Evolutionary conservation across 2,113 vertebrate species (phyloP).

Genomic region (Ochotona curzoniae): DNA sequence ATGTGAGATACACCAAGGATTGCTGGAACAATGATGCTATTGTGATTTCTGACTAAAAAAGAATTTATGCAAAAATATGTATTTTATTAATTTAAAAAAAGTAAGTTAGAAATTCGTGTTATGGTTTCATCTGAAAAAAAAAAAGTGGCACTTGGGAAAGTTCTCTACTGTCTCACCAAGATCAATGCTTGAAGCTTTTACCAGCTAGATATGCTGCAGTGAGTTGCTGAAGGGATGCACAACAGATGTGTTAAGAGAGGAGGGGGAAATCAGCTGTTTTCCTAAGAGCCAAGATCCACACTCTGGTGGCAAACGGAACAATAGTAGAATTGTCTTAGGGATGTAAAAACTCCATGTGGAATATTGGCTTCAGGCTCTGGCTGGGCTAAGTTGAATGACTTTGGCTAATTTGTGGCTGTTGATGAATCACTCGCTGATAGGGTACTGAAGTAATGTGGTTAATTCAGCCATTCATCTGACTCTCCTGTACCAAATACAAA

Average conservation of each 20-base stretch:
- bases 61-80: neutral
- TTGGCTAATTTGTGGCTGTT: constrained; percentile 17
- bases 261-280: neutral
- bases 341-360: neutral
- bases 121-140: constrained; percentile 1
- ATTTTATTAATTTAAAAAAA: constrained; percentile 48
- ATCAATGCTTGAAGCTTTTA: neutral
- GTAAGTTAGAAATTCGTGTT: neutral
- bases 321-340: constrained; percentile 21
- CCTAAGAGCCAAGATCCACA: neutral
- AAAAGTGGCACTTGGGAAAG: neutral
- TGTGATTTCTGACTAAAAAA: constrained; percentile 45
- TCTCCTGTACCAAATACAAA: neutral
- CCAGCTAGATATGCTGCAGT: neutral
- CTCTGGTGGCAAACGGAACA: neutral
- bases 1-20: constrained; percentile 35
- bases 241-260: neutral
- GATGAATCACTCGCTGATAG: neutral
- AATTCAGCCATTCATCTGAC: constrained; percentile 18
- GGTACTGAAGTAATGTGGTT: constrained; percentile 2
- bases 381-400: constrained; percentile 17
- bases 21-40: constrained; percentile 30
- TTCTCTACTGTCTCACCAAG: neutral
- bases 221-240: constrained; percentile 11
- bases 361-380: neutral